A percentile compares a stretch with the other conserved stretches of the same genome.
Conservation (phyloP, 2,113 vertebrate genomes). For the Lampris megalopsis region DNA sequence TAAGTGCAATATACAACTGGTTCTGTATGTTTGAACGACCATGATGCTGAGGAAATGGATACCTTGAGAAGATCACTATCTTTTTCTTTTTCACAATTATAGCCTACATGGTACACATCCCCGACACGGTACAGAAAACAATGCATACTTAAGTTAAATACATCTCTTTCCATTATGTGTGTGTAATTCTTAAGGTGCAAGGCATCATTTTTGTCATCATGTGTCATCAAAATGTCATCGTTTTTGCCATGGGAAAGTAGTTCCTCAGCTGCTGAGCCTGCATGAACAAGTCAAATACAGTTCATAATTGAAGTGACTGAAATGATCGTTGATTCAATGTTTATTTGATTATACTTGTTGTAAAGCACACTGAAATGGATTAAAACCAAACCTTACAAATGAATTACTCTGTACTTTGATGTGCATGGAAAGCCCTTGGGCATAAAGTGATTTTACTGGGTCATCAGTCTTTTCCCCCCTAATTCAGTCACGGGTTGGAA, state of each 20-base stretch:
- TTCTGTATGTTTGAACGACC: background rate
- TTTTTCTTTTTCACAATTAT: too few relatives aligned
- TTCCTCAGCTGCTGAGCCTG: constrained; percentile 51
- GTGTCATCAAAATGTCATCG: constrained; percentile 20
- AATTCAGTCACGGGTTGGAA: background rate
- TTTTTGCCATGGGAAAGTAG: constrained; percentile 36
- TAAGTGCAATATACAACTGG: background rate
- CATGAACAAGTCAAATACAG: constrained; percentile 47
- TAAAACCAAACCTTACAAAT: background rate
- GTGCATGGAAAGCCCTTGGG: background rate
- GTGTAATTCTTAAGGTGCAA: too few relatives aligned
- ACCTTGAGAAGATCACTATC: background rate
- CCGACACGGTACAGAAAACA: too few relatives aligned
- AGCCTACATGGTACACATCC: too few relatives aligned
- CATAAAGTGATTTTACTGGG: background rate
- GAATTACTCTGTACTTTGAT: background rate
- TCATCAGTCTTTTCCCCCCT: background rate
- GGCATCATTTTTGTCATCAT: constrained; percentile 13
- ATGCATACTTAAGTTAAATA: too few relatives aligned
- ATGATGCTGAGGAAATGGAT: background rate
- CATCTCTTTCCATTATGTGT: too few relatives aligned
- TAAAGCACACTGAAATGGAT: background rate
- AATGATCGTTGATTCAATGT: constrained; percentile 33
- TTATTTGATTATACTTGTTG: background rate
- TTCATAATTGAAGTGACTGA: constrained; percentile 42